Base-by-base conservation (phyloP, 2,888 invertebrate species). In the Tetranychus piercei region DNA sequence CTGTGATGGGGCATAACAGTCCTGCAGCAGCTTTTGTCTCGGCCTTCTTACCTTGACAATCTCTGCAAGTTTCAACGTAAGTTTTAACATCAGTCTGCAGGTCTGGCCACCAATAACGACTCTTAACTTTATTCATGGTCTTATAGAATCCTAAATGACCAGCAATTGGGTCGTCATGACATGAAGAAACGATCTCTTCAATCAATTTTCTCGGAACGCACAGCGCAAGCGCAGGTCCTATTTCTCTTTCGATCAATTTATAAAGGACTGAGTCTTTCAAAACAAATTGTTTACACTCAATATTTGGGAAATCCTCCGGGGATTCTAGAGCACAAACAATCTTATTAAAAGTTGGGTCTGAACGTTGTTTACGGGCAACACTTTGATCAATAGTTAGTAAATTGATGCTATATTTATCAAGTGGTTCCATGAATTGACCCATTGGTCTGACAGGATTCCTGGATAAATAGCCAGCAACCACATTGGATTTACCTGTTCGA, bases 101-200 rank as follows among this genome's bases (percentile, higher is more conserved):
- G 22, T n/a, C 67, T 20, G 73, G 73, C 6, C 34, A 73, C 34
- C 67, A 73, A 34, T 34, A 73, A 11, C 66, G 20, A 44, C 9
- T 18, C 0, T 9, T 66, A 11, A 69, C 18, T 67, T 44, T 67
- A 1, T 34, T 15, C 0, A 43, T 18, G 7, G 73, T 73, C 34
- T 73, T 67, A 7, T 15, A 20, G 22, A 44, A 34, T 8, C 67
- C 73, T 7, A 73, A 8, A 66, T 73, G 73, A 18, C 73, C 73
- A 64, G 67, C 65, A 0, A 23, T 73, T 11, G 43, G 67, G 11
- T 43, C 67, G 1, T 34, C 44, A 23, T 73, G 73, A 44, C 65
- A 20, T 43, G 9, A 15, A 5, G 18, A 44, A n/a, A 73, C 18
- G 4, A 67, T n/a, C 1, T 73, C 73, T 43, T 67, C 20, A 9